Evolutionary conservation across 2,888 invertebrate species (phyloP).

Genomic region (Lathronympha strigana): DNA sequence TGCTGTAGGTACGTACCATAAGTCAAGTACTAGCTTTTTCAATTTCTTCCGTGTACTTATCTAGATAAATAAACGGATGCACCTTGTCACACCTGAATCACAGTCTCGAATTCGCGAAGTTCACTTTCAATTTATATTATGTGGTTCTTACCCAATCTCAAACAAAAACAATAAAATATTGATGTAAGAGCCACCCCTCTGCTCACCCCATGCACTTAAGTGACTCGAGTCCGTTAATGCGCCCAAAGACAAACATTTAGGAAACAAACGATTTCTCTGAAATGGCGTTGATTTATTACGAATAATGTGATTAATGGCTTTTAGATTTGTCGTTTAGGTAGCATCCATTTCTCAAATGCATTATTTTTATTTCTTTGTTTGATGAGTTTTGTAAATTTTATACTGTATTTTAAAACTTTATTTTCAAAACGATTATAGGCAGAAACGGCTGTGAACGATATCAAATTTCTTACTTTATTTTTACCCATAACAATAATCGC

Average conservation of each 20-base stretch:
- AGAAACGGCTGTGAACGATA: no score
- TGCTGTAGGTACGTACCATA: no score
- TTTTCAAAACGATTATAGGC: no score
- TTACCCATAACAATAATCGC: no score
- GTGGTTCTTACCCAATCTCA: background rate
- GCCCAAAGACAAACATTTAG: slow-evolving; percentile 9
- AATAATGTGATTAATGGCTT: background rate
- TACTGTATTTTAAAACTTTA: background rate
- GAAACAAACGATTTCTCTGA: background rate
- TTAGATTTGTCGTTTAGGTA: background rate
- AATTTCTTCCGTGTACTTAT: no score
- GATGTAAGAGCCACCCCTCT: slow-evolving; percentile 18
- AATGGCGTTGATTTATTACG: slow-evolving; percentile 12
- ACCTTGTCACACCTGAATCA: no score
- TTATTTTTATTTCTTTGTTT: background rate
- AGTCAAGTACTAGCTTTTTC: no score
- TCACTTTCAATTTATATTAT: no score
- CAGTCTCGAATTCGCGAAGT: no score
- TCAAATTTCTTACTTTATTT: no score
- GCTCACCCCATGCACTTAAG: slow-evolving; percentile 1
- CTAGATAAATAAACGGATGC: no score
- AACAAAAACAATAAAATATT: slow-evolving; percentile 21
- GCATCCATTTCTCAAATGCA: background rate
- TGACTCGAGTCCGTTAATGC: background rate
- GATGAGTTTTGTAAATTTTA: background rate